Evolutionary conservation across 2,888 invertebrate species (phyloP), one percentile per base, ranked within the genome.

Genomic region (Thymelicus sylvestris): DNA sequence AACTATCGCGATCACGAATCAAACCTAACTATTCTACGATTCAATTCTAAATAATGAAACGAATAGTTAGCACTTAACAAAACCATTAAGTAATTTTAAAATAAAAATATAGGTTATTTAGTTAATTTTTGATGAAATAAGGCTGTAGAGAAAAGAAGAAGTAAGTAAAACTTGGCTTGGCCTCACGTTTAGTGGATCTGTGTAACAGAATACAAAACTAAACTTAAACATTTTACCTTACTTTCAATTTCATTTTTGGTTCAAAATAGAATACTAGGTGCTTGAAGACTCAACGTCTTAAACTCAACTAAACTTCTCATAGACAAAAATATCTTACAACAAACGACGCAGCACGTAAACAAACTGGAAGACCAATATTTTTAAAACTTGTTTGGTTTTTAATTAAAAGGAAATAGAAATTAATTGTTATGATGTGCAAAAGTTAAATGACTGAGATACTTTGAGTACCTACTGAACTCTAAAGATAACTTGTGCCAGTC

Each of bases 141-240:
- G 61, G 44, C 31, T 15, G 24, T 69, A 39, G 48, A 60, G 50
- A 52, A 66, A 70, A 70, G 44, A 66, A 19, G 10, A 61, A 66
- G 19, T 19, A 19, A 70, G 15, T 39, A 60, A 39, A 38, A 57
- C 13, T 31, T 13, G 57, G 57, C 13, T 31, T 13, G 57, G 57
- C 12, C 13, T 38, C 10, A n/a, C 10, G 19, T 60, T 39, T 41
- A 60, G n/a, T 31, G 13, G 57, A 57, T 38, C 57, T 4, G 52
- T 52, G 15, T 52, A 15, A 19, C 13, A 7, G 19, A 52, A 52
- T 8, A 52, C 52, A 52, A 15, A 52, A 15, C 52, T 15, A 7
- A 52, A 19, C 52, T 13, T 19, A 19, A 52, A 52, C 2, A 12
- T 44, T 44, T 44, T 44, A 8, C 0, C 12, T 44, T 12, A 10